Conservation (phyloP, 2,113 vertebrate species). For the Anseranas semipalmata region DNA sequence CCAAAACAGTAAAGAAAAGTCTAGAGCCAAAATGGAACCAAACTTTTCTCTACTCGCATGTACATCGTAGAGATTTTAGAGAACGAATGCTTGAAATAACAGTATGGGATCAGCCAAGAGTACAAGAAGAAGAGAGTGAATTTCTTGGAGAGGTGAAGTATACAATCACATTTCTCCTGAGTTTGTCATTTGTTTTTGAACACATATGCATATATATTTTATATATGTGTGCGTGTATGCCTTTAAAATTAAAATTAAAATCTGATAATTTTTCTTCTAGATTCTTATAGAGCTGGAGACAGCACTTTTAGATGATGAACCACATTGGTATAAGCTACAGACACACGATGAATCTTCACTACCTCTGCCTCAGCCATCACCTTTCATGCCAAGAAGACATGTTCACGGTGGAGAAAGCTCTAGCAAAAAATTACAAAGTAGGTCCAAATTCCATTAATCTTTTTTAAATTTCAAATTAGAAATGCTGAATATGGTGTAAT, state of each 20-base stretch:
- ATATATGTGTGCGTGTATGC: not conserved
- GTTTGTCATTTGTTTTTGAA: not conserved
- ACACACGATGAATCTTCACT: slow-evolving; percentile 95
- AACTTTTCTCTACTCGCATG: slow-evolving; percentile 95
- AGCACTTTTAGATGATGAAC: slow-evolving; percentile 92
- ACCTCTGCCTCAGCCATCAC: slow-evolving; percentile 97
- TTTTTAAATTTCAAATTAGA: not conserved
- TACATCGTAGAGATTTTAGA: slow-evolving; percentile 96
- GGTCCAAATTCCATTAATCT: slow-evolving; percentile 53
- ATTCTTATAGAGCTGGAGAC: slow-evolving; percentile 98
- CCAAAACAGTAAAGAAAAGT: slow-evolving; percentile 97
- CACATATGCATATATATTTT: not conserved
- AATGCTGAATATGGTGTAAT: not conserved
- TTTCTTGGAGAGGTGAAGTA: slow-evolving; percentile 94
- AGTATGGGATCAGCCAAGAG: slow-evolving; percentile 96
- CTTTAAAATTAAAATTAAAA: not conserved
- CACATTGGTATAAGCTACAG: slow-evolving; percentile 98
- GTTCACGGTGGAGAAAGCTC: slow-evolving; percentile 89
- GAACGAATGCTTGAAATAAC: slow-evolving; percentile 99
- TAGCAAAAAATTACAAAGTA: slow-evolving; percentile 98
- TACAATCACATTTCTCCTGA: not conserved
- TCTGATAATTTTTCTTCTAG: slow-evolving; percentile 71
- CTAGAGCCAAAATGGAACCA: slow-evolving; percentile 98
- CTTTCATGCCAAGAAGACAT: slow-evolving; percentile 94
- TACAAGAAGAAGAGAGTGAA: slow-evolving; percentile 97